phyloP scores from a whole-genome alignment of 2,797 vertebrate genomes.

The Hippocampus kuda region DNA sequence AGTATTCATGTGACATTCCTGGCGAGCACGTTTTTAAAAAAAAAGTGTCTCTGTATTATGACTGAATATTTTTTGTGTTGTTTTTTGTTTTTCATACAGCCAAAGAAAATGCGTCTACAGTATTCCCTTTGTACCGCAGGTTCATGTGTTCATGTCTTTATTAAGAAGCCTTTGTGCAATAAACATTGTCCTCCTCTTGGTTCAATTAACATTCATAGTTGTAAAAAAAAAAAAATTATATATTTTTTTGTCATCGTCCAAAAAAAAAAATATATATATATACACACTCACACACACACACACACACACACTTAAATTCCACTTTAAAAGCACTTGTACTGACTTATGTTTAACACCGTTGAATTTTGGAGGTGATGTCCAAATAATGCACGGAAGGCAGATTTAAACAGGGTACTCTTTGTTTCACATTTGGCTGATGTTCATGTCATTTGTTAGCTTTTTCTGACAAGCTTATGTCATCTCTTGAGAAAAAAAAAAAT shows the following conservation, averaged over 20 bases:
- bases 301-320: too few relatives aligned
- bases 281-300: too few relatives aligned
- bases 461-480: background rate
- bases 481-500: background rate
- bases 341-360: background rate
- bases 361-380: background rate
- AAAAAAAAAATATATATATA: too few relatives aligned
- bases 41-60: background rate
- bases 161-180: conserved; percentile 29
- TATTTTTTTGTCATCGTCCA: background rate
- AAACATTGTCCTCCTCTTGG: conserved; percentile 8
- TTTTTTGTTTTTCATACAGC: background rate
- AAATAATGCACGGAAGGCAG: background rate
- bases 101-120: background rate
- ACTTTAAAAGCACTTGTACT: background rate
- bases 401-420: background rate
- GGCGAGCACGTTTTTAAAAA: background rate
- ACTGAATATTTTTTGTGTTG: background rate
- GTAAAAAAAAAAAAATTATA: background rate
- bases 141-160: conserved; percentile 12
- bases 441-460: background rate
- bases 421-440: background rate
- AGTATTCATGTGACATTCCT: conserved; percentile 2
- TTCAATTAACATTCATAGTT: background rate
- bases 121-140: conserved; percentile 6